Evolutionary conservation across 2,888 invertebrate genomes (phyloP).

Genomic region (Erebia palarica): DNA sequence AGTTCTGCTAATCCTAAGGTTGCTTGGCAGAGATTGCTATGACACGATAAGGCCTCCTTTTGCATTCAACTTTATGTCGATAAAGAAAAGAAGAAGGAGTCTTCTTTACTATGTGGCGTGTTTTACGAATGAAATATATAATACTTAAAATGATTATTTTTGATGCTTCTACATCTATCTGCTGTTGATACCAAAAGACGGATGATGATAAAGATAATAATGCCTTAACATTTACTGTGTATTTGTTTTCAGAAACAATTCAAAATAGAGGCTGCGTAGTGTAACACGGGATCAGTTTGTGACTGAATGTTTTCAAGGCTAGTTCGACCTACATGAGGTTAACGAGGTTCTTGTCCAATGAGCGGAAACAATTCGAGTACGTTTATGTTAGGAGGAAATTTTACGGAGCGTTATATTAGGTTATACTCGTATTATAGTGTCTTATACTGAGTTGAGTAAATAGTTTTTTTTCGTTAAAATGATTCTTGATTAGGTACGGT

Average conservation of each 20-base stretch:
- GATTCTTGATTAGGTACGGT: too few species aligned
- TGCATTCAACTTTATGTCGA: too few species aligned
- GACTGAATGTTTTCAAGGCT: conserved; percentile 12
- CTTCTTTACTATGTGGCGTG: too few species aligned
- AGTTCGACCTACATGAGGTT: conserved; percentile 7
- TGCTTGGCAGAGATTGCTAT: too few species aligned
- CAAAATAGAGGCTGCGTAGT: conserved; percentile 1
- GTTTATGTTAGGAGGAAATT: conserved; percentile 1
- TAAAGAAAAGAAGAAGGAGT: too few species aligned
- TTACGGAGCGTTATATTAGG: conserved; percentile 6
- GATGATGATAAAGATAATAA: too few species aligned
- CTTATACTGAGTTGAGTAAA: background rate
- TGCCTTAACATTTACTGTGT: too few species aligned
- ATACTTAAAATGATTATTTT: too few species aligned
- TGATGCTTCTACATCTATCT: background rate
- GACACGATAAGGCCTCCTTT: too few species aligned
- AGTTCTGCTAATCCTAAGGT: too few species aligned
- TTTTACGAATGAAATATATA: too few species aligned
- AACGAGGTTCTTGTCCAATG: conserved; percentile 20
- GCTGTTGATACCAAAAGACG: too few species aligned
- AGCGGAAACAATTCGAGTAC: conserved; percentile 14
- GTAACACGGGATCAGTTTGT: conserved; percentile 5
- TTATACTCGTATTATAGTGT: background rate
- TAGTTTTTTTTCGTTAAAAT: background rate
- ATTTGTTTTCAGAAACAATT: background rate